phyloP scores from a whole-genome alignment of 2,113 vertebrate species.

The Euleptes europaea region DNA sequence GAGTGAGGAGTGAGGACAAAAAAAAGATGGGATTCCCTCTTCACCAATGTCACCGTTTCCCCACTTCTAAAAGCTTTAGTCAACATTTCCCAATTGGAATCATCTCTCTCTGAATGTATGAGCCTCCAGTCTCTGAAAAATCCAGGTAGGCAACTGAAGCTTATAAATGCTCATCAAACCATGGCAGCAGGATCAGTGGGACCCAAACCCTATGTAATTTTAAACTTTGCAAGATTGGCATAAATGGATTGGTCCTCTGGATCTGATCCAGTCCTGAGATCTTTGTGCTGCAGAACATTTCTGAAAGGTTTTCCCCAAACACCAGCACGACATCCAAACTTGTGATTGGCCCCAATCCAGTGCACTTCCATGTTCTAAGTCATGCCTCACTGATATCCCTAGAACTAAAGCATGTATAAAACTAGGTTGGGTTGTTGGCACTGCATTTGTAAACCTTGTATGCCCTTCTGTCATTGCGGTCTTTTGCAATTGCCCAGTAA shows the following conservation, averaged over 20 bases:
- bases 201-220: neutral
- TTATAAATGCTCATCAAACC: neutral
- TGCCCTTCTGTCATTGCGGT: neutral
- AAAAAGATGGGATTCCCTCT: too few relatives aligned
- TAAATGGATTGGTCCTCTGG: too few relatives aligned
- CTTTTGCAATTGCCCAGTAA: accelerated
- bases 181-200: neutral
- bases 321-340: neutral
- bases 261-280: neutral
- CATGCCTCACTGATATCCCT: neutral
- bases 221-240: neutral
- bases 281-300: neutral
- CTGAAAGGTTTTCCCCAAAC: neutral
- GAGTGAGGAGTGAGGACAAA: too few relatives aligned
- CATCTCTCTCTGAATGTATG: too few relatives aligned
- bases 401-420: neutral
- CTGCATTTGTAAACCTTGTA: neutral
- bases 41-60: too few relatives aligned
- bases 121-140: neutral
- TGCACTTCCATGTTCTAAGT: neutral
- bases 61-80: too few relatives aligned
- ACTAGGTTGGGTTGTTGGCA: neutral
- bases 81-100: too few relatives aligned
- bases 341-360: neutral
- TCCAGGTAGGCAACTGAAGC: neutral